These are phyloP conservation scores for Sinocyclocheilus anophthalmus DNA, from an alignment of 2,113 vertebrate genomes.

Conservation along the genomic window DNA sequence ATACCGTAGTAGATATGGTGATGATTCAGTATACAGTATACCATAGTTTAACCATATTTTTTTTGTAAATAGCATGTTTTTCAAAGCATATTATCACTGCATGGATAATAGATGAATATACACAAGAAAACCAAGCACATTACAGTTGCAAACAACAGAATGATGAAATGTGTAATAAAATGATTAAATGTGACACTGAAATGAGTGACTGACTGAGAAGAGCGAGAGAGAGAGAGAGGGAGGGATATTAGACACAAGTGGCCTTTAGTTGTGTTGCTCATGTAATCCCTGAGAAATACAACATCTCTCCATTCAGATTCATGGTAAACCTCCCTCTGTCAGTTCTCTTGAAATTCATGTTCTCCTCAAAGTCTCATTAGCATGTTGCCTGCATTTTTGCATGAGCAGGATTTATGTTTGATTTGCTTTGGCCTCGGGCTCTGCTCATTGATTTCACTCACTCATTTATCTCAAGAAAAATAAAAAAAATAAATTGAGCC, in stretches of 20 bases:
- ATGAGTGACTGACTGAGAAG: neutral
- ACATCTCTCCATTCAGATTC: neutral
- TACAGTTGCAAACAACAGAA: neutral
- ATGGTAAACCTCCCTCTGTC: neutral
- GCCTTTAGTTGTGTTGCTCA: neutral
- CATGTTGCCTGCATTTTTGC: neutral
- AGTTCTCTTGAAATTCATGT: neutral
- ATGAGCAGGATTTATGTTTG: conserved; percentile 34
- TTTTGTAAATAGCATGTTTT: neutral
- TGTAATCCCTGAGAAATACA: conserved; percentile 10
- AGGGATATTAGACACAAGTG: neutral
- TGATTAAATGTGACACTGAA: conserved; percentile 9
- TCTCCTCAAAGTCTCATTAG: conserved; percentile 21
- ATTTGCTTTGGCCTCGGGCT: conserved; percentile 18
- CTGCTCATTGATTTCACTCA: conserved; percentile 19
- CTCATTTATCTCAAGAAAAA: conserved; percentile 40
- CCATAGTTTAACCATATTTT: neutral
- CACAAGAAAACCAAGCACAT: neutral
- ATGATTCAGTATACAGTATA: too few species aligned
- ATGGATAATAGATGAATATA: neutral
- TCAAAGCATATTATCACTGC: too few species aligned
- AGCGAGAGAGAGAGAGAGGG: neutral
- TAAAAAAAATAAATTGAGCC: neutral
- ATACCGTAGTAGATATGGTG: too few species aligned
- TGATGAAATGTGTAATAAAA: conserved; percentile 15